These are phyloP conservation scores for Caenorhabditis zanzibari DNA, from an alignment of 2,888 invertebrate genomes.

Conservation along the genomic window DNA sequence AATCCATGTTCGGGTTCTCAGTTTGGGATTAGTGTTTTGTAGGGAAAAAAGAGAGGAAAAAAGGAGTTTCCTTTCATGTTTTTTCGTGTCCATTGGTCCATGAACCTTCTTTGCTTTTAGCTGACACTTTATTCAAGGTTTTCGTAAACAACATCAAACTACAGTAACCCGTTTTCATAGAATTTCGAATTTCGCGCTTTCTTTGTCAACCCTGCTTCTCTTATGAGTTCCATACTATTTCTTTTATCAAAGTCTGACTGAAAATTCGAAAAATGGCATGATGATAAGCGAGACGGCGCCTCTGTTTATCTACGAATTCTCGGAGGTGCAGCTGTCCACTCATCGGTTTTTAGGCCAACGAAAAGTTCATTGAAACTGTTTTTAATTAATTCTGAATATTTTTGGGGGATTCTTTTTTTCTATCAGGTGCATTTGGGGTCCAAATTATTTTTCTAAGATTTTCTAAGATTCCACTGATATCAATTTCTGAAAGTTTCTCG, in stretches of 20 bases:
- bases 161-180: neutral
- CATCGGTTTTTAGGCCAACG: constrained; percentile 32
- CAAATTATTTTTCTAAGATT: no score
- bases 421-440: no score
- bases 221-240: neutral
- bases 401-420: neutral
- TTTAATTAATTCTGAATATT: neutral
- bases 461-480: no score
- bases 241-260: constrained; percentile 20
- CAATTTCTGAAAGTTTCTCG: no score
- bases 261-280: constrained; percentile 43
- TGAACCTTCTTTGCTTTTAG: constrained; percentile 25
- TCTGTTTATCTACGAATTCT: constrained; percentile 62
- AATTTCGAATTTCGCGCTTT: constrained; percentile 13
- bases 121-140: neutral
- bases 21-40: constrained; percentile 36
- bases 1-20: constrained; percentile 42
- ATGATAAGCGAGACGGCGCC: constrained; percentile 57
- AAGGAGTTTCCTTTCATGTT: constrained; percentile 13
- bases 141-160: neutral
- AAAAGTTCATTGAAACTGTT: neutral
- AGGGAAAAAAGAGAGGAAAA: neutral
- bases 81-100: constrained; percentile 15
- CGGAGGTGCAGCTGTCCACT: constrained; percentile 43
- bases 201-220: neutral